Base-by-base conservation (phyloP, 2,888 invertebrate genomes). In the Biston betularia region DNA sequence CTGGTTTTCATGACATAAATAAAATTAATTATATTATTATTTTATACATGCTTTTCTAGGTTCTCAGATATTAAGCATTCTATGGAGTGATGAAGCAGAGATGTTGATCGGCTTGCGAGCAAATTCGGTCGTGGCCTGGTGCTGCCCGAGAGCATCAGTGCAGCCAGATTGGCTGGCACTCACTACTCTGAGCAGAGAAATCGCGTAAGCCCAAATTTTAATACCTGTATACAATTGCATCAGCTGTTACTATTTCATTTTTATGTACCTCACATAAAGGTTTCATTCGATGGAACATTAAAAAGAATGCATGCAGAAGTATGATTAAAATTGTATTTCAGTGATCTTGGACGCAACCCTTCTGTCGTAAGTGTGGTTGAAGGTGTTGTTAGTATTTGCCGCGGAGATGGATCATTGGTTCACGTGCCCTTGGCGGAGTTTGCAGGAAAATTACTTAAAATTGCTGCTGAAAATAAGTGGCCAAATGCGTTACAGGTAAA, bases 281-380 rank as follows among this genome's bases (percentile, higher is more conserved):
- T 38, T 38, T 38, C 6, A 38, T 38, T 8, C 9, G 9, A 38
- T 38, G 42, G 12, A 42, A 42, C 10, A 10, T 42, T 1, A 42
- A 10, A 12, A 5, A 42, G 6, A 10, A 42, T 42, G 46, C 6
- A 5, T 0, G 11, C 49, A 5, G 5, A 10, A 2, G 15, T 33
- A 34, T 7, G 7, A 12, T 34, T 53, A 3, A 0, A 60, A 40
- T 15, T 61, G 59, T 55, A 42, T 61, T 72, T 65, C 64, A 97
- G 97, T 71, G 98, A 99, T 85, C 96, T 98, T 76, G 98, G 98
- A 3, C 96, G 97, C 78, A 97, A 97, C 79, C 97, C 98, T 0
- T 95, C 96, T 66, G 95, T 99, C 11, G 93, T 96, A 63, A 96
- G 95, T 77, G 97, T 98, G 79, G 96, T 97, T 77, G 97, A 98